A percentile compares a stretch with the other conserved stretches of the same genome.
phyloP scores from a whole-genome alignment of 2,113 vertebrate species.

The Arenaria interpres region DNA sequence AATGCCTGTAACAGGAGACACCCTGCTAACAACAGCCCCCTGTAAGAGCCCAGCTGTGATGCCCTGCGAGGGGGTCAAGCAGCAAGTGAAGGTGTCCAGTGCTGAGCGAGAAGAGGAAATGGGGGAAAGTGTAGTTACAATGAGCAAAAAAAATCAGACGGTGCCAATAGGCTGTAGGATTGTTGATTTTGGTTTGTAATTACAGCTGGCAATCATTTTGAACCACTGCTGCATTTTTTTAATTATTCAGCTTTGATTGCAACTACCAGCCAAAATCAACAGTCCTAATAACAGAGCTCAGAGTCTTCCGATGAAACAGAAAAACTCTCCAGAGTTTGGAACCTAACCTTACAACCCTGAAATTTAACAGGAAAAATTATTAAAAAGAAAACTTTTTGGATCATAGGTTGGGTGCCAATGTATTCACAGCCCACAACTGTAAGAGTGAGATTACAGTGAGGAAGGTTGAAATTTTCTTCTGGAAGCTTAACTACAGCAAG shows the following conservation, averaged over 20 bases:
- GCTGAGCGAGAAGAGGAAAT: background rate
- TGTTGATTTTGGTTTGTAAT: constrained; percentile 45
- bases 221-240: background rate
- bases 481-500: background rate
- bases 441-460: background rate
- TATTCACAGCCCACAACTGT: background rate
- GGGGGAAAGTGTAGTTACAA: background rate
- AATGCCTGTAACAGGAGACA: background rate
- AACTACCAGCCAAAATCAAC: constrained; percentile 46
- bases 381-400: background rate
- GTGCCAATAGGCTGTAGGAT: background rate
- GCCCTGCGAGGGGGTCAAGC: background rate
- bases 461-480: background rate
- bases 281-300: background rate
- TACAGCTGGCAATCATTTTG: constrained; percentile 28
- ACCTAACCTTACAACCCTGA: background rate
- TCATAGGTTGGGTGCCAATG: background rate
- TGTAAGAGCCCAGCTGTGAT: background rate
- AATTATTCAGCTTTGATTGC: constrained; percentile 37
- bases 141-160: background rate
- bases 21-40: background rate
- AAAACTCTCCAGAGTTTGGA: background rate
- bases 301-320: background rate
- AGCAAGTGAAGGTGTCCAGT: background rate
- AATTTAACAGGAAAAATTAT: background rate